Conservation (phyloP, 2,888 invertebrate species). For the Agrotis clavis region DNA sequence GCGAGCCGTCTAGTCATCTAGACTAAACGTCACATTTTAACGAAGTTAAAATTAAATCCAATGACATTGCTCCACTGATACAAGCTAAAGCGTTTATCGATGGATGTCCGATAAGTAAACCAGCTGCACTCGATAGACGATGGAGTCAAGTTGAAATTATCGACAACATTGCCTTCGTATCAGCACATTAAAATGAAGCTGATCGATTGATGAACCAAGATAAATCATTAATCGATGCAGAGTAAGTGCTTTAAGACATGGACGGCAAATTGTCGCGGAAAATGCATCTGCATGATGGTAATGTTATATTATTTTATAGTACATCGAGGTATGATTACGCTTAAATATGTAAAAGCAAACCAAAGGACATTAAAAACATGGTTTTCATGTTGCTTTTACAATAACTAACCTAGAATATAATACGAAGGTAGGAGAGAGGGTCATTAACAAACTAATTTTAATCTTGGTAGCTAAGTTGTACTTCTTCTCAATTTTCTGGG, state of each 20-base stretch:
- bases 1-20: conserved; percentile 20
- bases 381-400: conserved; percentile 6
- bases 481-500: too few species aligned
- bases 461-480: too few species aligned
- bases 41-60: conserved; percentile 55
- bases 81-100: conserved; percentile 58
- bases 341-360: conserved; percentile 9
- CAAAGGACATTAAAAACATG: conserved; percentile 1
- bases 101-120: conserved; percentile 60
- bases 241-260: conserved; percentile 56
- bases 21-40: conserved; percentile 53
- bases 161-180: conserved; percentile 58
- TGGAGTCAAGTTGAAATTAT: conserved; percentile 62
- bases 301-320: conserved; percentile 34
- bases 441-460: too few species aligned
- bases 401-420: too few species aligned
- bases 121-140: conserved; percentile 57
- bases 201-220: conserved; percentile 65
- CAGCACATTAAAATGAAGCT: conserved; percentile 61
- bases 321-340: conserved; percentile 30
- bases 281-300: conserved; percentile 25
- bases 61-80: conserved; percentile 60
- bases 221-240: conserved; percentile 61
- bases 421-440: too few species aligned
- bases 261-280: conserved; percentile 48